Conservation (phyloP, 2,797 vertebrate genomes). For the Gymnothorax reevesii region DNA sequence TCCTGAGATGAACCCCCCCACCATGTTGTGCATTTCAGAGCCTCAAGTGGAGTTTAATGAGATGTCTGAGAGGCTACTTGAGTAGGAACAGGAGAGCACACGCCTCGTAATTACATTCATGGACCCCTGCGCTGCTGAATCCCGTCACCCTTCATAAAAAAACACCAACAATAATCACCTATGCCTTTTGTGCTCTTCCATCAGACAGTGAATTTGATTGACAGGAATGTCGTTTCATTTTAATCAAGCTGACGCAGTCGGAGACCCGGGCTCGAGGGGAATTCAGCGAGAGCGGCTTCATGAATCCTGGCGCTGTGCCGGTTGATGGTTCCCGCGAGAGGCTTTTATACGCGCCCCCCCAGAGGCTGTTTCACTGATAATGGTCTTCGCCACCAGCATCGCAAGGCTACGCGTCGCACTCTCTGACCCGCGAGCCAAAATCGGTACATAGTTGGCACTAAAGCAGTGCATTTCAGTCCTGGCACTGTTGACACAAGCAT, state of each 20-base stretch:
- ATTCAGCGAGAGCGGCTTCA: background rate
- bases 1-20: background rate
- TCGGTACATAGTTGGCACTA: background rate
- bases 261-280: background rate
- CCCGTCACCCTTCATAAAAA: background rate
- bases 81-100: background rate
- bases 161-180: background rate
- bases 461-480: background rate
- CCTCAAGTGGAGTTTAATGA: constrained; percentile 11
- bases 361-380: background rate
- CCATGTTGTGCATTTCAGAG: background rate
- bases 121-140: background rate
- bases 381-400: background rate
- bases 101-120: background rate
- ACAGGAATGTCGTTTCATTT: background rate
- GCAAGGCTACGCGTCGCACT: background rate
- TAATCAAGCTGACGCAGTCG: background rate
- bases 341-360: background rate
- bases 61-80: background rate
- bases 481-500: no score
- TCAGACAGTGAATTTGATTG: background rate
- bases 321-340: background rate
- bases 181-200: background rate
- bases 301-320: background rate
- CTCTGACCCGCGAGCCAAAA: background rate